Conservation (phyloP, 2,113 vertebrate species). For the Tragulus kanchil region DNA sequence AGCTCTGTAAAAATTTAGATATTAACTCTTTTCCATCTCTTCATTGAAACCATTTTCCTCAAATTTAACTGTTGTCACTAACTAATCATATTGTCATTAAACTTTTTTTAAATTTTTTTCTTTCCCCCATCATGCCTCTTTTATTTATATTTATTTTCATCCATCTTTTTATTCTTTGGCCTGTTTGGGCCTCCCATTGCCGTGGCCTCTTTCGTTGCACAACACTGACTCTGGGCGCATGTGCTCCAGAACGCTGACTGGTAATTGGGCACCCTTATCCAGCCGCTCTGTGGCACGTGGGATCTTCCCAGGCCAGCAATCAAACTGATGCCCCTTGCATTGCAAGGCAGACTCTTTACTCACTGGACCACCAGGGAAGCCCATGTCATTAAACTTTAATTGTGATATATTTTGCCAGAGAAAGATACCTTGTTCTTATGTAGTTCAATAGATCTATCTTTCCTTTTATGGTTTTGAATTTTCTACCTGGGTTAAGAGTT, state of each 20-base stretch:
- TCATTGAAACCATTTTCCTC: slow-evolving; percentile 1
- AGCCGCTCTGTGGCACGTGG: too few species aligned
- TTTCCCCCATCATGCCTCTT: background rate
- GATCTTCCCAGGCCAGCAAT: too few species aligned
- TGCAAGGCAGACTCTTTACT: too few species aligned
- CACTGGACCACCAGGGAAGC: too few species aligned
- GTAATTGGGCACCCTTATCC: too few species aligned
- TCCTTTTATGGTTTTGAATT: slow-evolving; percentile 8
- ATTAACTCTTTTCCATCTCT: background rate
- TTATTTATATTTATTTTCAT: too few species aligned
- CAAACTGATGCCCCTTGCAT: too few species aligned
- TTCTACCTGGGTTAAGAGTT: slow-evolving; percentile 10
- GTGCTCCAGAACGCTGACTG: too few species aligned
- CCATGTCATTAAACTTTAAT: background rate
- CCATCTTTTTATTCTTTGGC: too few species aligned
- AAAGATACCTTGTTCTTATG: background rate
- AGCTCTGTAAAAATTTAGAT: background rate
- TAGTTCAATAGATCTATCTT: background rate
- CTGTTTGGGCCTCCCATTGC: too few species aligned
- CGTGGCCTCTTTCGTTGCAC: too few species aligned
- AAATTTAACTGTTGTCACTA: slow-evolving; percentile 24
- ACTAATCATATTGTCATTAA: background rate
- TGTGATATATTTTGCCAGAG: background rate
- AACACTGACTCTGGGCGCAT: too few species aligned
- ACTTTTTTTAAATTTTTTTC: background rate